A percentile compares a stretch with the other conserved stretches of the same genome.
These are phyloP conservation scores for Etheostoma cragini DNA, from an alignment of 2,113 vertebrate genomes.

Conservation along the genomic window DNA sequence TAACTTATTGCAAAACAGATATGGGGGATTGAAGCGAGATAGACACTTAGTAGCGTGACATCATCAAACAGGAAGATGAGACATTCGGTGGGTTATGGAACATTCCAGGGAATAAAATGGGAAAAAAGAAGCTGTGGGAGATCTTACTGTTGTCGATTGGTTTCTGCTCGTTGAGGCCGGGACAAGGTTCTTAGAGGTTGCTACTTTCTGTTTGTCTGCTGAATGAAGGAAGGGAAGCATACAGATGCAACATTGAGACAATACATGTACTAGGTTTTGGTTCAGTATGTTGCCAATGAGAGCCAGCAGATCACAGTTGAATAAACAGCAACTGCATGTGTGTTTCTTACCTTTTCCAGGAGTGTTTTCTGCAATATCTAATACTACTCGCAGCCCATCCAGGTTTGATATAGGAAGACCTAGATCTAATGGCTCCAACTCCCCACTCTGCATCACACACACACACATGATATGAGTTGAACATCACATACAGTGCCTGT, in stretches of 20 bases:
- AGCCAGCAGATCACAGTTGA: not conserved
- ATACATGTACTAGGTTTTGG: not conserved
- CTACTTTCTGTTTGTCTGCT: conserved; percentile 89
- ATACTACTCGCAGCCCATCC: conserved; percentile 94
- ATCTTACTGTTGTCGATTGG: conserved; percentile 90
- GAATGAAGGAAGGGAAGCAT: conserved; percentile 40
- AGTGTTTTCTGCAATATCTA: conserved; percentile 88
- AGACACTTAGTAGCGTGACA: conserved; percentile 79
- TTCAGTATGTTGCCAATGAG: not conserved
- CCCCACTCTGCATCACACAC: conserved; percentile 87
- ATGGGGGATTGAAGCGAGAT: conserved; percentile 47
- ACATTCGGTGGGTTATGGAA: conserved; percentile 75
- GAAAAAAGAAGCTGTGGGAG: conserved; percentile 23
- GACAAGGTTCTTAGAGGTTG: conserved; percentile 79
- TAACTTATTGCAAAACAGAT: conserved; percentile 68
- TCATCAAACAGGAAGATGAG: conserved; percentile 68
- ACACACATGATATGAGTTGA: conserved; percentile 18
- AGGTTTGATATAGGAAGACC: conserved; percentile 97
- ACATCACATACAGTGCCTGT: not conserved
- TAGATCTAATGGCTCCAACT: conserved; percentile 93
- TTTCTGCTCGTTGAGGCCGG: conserved; percentile 83
- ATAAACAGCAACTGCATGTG: not conserved
- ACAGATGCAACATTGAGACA: not conserved
- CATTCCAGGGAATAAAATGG: conserved; percentile 68
- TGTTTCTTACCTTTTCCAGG: conserved; percentile 87